phyloP scores from a whole-genome alignment of 2,797 vertebrate genomes.

The Cyclopterus lumpus region DNA sequence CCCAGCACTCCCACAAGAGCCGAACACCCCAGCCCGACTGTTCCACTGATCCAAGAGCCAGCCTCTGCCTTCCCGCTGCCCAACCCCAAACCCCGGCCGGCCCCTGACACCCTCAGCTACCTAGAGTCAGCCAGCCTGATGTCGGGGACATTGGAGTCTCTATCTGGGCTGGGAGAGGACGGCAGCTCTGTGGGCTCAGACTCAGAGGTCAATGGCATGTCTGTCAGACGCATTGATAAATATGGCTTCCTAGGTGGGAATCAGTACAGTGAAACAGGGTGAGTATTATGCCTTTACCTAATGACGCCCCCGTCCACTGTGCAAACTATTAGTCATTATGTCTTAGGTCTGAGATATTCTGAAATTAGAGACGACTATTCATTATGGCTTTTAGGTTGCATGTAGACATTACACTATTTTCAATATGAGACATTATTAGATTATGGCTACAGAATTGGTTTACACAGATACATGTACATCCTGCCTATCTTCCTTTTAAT shows the following conservation, averaged over 20 bases:
- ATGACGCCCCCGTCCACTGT: constrained; percentile 1
- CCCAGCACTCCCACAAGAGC: constrained; percentile 56
- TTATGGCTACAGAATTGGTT: constrained; percentile 7
- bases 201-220: constrained; percentile 89
- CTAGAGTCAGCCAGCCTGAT: constrained; percentile 93
- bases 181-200: constrained; percentile 92
- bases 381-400: neutral
- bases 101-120: constrained; percentile 89
- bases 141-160: constrained; percentile 92
- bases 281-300: constrained; percentile 46
- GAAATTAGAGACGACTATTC: constrained; percentile 3
- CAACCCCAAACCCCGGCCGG: constrained; percentile 61
- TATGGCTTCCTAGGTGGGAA: constrained; percentile 92
- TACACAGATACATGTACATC: constrained; percentile 20
- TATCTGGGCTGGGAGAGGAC: constrained; percentile 88
- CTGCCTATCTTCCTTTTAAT: constrained; percentile 34
- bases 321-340: constrained; percentile 2
- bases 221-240: constrained; percentile 89
- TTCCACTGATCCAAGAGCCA: constrained; percentile 81
- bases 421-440: constrained; percentile 4
- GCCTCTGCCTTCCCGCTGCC: constrained; percentile 44
- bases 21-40: constrained; percentile 65
- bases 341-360: neutral
- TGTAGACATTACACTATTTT: neutral
- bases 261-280: constrained; percentile 86